Evolutionary conservation across 2,113 vertebrate species (phyloP).

Genomic region (Melanerpes aurifrons): DNA sequence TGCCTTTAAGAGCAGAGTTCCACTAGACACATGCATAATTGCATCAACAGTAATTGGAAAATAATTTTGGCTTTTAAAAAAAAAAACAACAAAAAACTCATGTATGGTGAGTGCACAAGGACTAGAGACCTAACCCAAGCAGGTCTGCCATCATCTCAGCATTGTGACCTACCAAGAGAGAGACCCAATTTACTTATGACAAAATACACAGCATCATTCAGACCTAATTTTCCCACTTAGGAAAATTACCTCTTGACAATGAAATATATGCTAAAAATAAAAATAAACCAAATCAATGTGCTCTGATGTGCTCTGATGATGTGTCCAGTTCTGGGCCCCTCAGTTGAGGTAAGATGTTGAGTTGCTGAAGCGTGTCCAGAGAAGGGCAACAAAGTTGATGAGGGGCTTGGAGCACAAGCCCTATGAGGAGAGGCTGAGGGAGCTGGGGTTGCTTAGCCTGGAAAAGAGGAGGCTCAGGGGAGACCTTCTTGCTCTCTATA

Average conservation of each 20-base stretch:
- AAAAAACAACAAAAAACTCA: background rate
- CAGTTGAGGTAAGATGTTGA: no score
- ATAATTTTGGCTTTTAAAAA: background rate
- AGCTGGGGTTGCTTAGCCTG: no score
- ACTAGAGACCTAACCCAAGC: background rate
- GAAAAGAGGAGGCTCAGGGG: no score
- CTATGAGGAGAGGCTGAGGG: no score
- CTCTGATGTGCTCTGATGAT: background rate
- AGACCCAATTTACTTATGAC: background rate
- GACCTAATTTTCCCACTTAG: background rate
- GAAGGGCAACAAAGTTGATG: no score
- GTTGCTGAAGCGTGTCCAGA: no score
- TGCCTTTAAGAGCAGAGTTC: background rate
- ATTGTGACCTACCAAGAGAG: background rate
- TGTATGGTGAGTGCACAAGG: background rate
- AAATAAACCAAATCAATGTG: background rate
- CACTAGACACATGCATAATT: background rate
- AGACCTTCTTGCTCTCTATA: no score
- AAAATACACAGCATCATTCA: background rate
- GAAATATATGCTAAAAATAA: background rate
- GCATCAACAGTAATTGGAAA: background rate
- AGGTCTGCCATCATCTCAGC: background rate
- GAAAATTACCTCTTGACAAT: background rate
- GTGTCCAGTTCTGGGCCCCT: no score
- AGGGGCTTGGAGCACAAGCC: no score